A percentile compares a stretch with the other conserved stretches of the same genome.
Evolutionary conservation across 2,888 invertebrate genomes (phyloP).

Genomic region (Zaprionus bogoriensis): DNA sequence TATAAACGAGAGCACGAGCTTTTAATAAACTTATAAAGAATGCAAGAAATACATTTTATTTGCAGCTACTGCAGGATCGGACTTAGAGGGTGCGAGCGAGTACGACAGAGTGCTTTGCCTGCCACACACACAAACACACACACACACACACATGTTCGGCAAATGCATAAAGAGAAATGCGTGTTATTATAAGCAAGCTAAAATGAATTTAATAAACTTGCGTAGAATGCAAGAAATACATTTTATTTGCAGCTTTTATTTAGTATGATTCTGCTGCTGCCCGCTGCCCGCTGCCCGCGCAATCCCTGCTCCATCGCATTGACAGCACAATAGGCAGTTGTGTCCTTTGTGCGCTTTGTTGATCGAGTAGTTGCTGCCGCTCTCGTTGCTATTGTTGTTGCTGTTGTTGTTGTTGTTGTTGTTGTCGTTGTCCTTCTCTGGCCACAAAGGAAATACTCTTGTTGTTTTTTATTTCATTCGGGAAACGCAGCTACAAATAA

Average conservation of each 20-base stretch:
- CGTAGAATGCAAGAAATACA: constrained; percentile 59
- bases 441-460: constrained; percentile 63
- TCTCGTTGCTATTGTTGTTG: constrained; percentile 29
- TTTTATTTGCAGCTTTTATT: constrained; percentile 61
- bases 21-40: too few species aligned
- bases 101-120: too few species aligned
- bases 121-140: too few species aligned
- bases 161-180: too few species aligned
- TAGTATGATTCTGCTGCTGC: constrained; percentile 13
- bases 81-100: too few species aligned
- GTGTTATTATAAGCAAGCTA: too few species aligned
- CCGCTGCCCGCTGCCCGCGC: constrained; percentile 4
- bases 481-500: constrained; percentile 65
- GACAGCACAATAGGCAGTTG: constrained; percentile 45
- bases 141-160: too few species aligned
- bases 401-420: constrained; percentile 34
- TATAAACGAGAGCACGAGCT: too few species aligned
- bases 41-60: too few species aligned
- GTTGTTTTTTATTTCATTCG: constrained; percentile 12
- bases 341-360: constrained; percentile 69
- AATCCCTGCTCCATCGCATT: constrained; percentile 31
- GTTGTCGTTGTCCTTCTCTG: constrained; percentile 30
- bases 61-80: too few species aligned
- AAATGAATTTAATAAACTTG: too few species aligned
- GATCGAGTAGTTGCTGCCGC: constrained; percentile 62